A percentile compares a stretch with the other conserved stretches of the same genome.
Conservation (phyloP, 92 coral and sea anemone species). For the Actinernus sp. region DNA sequence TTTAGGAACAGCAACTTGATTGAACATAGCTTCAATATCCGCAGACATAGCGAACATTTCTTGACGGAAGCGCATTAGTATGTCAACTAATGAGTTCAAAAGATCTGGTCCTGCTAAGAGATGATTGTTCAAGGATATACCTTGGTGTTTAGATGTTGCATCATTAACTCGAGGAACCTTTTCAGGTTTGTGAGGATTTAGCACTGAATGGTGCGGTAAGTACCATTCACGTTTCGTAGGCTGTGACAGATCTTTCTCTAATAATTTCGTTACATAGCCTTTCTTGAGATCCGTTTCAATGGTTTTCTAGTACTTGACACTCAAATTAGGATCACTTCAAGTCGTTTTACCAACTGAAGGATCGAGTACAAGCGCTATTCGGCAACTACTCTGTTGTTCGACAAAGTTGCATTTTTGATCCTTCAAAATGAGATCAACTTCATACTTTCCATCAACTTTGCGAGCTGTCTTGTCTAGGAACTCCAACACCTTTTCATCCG, state of each 20-base stretch:
- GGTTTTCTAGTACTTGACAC: constrained; percentile 11
- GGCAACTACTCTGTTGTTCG: no score
- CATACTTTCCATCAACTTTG: constrained; percentile 34
- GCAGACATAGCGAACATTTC: no score
- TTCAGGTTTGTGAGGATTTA: constrained; percentile 26
- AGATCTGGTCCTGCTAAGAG: constrained; percentile 53
- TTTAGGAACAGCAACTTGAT: constrained; percentile 50
- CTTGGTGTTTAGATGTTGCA: constrained; percentile 27
- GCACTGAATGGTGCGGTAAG: constrained; percentile 8
- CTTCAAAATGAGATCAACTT: constrained; percentile 40
- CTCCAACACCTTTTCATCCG: constrained; percentile 19
- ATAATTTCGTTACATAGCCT: constrained; percentile 33
- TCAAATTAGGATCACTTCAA: constrained; percentile 27
- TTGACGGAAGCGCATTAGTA: constrained; percentile 54
- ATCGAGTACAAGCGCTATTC: no score
- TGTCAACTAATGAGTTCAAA: constrained; percentile 41
- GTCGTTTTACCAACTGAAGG: no score
- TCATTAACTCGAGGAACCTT: constrained; percentile 20
- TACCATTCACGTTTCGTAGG: constrained; percentile 12
- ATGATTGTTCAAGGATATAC: constrained; percentile 39
- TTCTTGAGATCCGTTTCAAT: constrained; percentile 38
- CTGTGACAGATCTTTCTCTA: constrained; percentile 32
- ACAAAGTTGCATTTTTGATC: no score
- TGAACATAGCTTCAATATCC: constrained; percentile 62
- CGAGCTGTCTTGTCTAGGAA: constrained; percentile 22